These are phyloP conservation scores for Malthinus seriepunctatus DNA, from an alignment of 2,888 invertebrate genomes.

Conservation along the genomic window DNA sequence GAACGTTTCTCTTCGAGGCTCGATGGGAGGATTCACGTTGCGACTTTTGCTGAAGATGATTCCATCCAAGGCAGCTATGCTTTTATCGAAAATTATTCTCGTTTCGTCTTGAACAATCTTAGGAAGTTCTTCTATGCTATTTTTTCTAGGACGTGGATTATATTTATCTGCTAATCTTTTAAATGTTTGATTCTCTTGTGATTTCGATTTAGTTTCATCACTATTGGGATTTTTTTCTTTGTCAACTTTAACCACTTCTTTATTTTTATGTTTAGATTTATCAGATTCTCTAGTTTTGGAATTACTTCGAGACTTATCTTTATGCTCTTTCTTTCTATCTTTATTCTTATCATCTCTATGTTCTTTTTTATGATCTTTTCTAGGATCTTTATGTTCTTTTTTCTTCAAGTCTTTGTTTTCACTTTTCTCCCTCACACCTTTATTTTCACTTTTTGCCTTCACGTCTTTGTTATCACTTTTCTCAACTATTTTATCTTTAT, in stretches of 20 bases:
- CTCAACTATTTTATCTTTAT: not conserved
- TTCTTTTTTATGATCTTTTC: conserved; percentile 28
- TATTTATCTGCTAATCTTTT: conserved; percentile 55
- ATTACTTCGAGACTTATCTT: conserved; percentile 8
- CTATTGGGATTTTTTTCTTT: not conserved
- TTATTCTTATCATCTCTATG: conserved; percentile 2
- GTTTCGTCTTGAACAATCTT: conserved; percentile 42
- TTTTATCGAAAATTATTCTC: not conserved
- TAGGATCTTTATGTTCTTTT: conserved; percentile 10
- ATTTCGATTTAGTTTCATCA: not conserved
- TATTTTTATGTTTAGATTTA: not conserved
- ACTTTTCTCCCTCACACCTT: not conserved
- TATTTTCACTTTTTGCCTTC: not conserved
- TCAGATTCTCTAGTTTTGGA: conserved; percentile 2
- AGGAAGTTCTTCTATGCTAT: conserved; percentile 39
- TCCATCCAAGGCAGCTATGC: too few relatives aligned
- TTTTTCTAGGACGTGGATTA: conserved; percentile 52
- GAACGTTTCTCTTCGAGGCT: not conserved
- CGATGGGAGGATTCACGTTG: not conserved
- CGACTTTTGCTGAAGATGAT: too few relatives aligned
- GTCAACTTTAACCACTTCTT: not conserved
- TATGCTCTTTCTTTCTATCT: conserved; percentile 9
- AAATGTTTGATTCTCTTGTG: conserved; percentile 17
- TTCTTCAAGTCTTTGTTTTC: not conserved
- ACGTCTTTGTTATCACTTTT: conserved; percentile 3